Percentiles rank a stretch among this genome's conserved stretches.
phyloP scores from a whole-genome alignment of 2,797 vertebrate species.

The Cynopterus sphinx region DNA sequence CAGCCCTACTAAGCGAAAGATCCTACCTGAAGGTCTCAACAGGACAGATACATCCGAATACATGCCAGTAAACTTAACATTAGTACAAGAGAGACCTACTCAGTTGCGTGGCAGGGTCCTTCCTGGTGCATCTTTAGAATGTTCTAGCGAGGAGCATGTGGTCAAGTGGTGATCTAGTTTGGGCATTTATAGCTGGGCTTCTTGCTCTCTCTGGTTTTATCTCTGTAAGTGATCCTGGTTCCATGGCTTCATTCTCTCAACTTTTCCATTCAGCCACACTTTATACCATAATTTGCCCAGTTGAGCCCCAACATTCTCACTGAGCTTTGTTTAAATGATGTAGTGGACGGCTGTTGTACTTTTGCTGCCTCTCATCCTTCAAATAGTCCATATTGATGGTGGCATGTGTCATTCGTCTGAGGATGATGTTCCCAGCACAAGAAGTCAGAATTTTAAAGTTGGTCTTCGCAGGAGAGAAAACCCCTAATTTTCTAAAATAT shows the following conservation, averaged over 20 bases:
- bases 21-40: background rate
- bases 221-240: background rate
- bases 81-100: background rate
- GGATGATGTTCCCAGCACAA: background rate
- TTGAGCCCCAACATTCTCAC: background rate
- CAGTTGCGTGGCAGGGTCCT: background rate
- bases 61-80: background rate
- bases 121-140: background rate
- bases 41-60: background rate
- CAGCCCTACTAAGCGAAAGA: rapidly evolving
- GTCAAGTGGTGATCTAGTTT: background rate
- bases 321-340: background rate
- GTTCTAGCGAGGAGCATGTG: background rate
- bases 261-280: background rate
- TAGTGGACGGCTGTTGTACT: too few relatives aligned
- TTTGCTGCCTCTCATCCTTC: background rate
- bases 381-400: too few relatives aligned
- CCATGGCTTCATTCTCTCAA: background rate
- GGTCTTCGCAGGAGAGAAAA: background rate
- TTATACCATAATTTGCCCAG: background rate
- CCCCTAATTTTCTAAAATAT: background rate
- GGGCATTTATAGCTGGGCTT: background rate
- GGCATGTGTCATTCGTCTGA: background rate
- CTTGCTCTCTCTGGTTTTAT: background rate
- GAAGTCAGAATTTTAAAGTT: background rate